Evolutionary conservation across 2,888 invertebrate genomes (phyloP).

Genomic region (Ectemnius cavifrons): DNA sequence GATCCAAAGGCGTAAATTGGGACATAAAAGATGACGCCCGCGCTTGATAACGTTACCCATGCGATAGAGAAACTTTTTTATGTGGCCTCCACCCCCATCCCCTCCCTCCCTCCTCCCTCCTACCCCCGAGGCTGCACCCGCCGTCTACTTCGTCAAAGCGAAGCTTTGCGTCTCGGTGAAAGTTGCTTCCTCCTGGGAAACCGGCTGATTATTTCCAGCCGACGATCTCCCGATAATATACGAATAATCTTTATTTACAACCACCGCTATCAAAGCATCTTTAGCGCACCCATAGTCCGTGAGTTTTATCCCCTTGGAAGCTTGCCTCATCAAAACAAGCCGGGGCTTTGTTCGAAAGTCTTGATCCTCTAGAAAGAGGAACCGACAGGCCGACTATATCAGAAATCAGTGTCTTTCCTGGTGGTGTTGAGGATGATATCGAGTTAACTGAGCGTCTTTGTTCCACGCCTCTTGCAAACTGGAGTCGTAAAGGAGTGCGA

Average conservation of each 20-base stretch:
- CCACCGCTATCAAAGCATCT: neutral
- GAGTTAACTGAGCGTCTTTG: conserved; percentile 10
- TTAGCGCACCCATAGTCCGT: neutral
- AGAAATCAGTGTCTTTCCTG: conserved; percentile 3
- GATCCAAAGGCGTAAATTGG: conserved; percentile 63
- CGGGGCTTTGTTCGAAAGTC: neutral
- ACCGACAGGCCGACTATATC: neutral
- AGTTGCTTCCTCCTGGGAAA: conserved; percentile 51
- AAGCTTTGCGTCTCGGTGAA: conserved; percentile 25
- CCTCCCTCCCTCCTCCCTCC: conserved; percentile 10
- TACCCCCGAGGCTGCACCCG: neutral
- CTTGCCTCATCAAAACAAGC: neutral
- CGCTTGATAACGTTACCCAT: conserved; percentile 64
- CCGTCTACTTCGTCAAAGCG: conserved; percentile 36
- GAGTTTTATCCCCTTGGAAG: conserved; percentile 1
- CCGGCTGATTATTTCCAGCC: conserved; percentile 14
- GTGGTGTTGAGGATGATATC: neutral
- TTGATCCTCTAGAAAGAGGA: neutral
- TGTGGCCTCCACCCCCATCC: conserved; percentile 18
- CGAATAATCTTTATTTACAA: conserved; percentile 1
- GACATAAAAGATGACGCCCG: conserved; percentile 63
- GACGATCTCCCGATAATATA: neutral
- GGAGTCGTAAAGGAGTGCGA: neutral
- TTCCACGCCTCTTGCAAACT: neutral
- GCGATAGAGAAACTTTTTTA: conserved; percentile 65